phyloP scores from a whole-genome alignment of 2,113 vertebrate species.

The Pheucticus melanocephalus region DNA sequence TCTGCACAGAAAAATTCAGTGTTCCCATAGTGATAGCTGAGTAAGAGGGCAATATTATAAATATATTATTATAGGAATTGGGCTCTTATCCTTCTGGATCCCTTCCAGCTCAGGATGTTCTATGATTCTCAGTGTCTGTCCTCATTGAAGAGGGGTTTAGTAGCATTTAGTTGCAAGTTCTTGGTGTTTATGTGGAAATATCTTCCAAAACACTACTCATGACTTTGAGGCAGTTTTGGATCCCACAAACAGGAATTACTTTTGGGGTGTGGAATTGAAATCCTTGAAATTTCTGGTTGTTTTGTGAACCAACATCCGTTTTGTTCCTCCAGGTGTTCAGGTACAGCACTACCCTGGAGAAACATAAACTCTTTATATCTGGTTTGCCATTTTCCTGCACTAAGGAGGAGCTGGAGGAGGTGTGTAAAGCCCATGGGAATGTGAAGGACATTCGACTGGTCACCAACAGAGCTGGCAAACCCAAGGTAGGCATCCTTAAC shows the following conservation, averaged over 20 bases:
- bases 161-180: background rate
- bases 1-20: background rate
- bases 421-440: conserved; percentile 84
- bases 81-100: background rate
- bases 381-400: conserved; percentile 91
- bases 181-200: background rate
- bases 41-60: background rate
- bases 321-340: conserved; percentile 82
- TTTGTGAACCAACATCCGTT: background rate
- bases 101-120: background rate
- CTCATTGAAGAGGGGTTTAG: background rate
- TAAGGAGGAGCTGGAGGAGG: conserved; percentile 85
- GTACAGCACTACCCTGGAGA: conserved; percentile 90
- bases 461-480: conserved; percentile 92
- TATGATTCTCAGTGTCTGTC: background rate
- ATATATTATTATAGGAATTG: background rate
- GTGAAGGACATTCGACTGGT: conserved; percentile 90
- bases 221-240: background rate
- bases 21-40: background rate
- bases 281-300: background rate
- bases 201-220: rapidly evolving
- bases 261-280: background rate
- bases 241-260: background rate
- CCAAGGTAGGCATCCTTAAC: conserved; percentile 79
- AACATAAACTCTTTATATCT: conserved; percentile 94